Base-by-base conservation (phyloP, 2,888 invertebrate species). In the Protophormia terraenovae region DNA sequence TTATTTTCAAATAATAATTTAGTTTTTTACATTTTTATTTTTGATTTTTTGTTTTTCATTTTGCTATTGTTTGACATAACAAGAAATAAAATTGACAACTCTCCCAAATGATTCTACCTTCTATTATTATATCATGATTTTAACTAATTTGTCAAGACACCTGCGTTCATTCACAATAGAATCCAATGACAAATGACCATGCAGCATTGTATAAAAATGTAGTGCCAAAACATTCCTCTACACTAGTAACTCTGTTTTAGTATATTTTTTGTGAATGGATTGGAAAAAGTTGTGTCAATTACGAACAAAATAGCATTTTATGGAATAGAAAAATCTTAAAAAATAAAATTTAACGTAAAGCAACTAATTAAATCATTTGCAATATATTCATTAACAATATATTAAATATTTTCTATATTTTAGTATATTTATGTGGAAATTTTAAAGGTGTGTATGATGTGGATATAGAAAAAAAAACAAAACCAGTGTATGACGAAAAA, bases 241-340 rank as follows among this genome's bases (percentile, higher is more conserved):
- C 69, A 53, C n/a, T 27, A 22, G 62, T 41, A 76, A 76, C 82
- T 22, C 76, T 69, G 58, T 66, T 71, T 55, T 64, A 35, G 47
- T 77, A 10, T 72, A 83, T 41, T 64, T 60, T 83, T 83, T 69
- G 67, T 78, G 73, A 78, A 78, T 73, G 83, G 41, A 50, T 72
- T 66, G 66, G 5, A 72, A 73, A 76, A 78, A 72, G 66, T 78
- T 83, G 82, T 81, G 83, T 73, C 83, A 83, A 78, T 73, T 83
- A 67, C 67, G 58, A 66, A 64, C 45, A 83, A 73, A 69, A 67
- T 47, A 60, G 41, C 55, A 67, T 69, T 75, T 53, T 72, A n/a
- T 53, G 32, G 53, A 60, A 67, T 24, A 72, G 19, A 80, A 76
- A 69, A 73, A 53, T 50, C 29, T 38, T 60, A 71, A 19, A 55